These are phyloP conservation scores for Anas platyrhynchos DNA, from an alignment of 2,113 vertebrate species.

Conservation along the genomic window DNA sequence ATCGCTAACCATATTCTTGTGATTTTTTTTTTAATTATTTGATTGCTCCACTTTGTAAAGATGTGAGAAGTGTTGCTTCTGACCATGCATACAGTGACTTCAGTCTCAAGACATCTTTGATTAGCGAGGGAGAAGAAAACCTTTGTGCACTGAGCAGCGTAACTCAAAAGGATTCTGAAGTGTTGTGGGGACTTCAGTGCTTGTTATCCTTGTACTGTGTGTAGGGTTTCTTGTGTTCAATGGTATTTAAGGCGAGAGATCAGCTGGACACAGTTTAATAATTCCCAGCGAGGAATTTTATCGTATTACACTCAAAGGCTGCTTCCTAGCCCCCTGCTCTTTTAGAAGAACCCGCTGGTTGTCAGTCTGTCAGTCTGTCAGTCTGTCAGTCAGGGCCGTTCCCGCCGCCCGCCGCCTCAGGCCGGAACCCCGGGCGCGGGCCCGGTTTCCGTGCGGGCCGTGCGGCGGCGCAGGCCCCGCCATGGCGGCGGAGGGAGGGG, in stretches of 20 bases:
- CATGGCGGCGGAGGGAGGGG: slow-evolving; percentile 81
- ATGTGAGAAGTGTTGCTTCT: background rate
- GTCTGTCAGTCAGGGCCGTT: too few relatives aligned
- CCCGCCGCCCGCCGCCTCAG: too few relatives aligned
- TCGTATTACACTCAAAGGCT: rapidly evolving
- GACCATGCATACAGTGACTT: background rate
- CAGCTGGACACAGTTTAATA: background rate
- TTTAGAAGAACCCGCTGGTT: too few relatives aligned
- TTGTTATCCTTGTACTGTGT: background rate
- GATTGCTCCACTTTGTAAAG: background rate
- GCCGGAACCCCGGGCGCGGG: slow-evolving; percentile 5
- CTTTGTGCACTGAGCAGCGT: background rate
- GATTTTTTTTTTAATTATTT: background rate
- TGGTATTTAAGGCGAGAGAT: background rate
- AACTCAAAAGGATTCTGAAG: background rate
- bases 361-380: too few relatives aligned
- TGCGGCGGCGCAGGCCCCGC: slow-evolving; percentile 39
- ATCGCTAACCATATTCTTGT: background rate
- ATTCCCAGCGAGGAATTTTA: background rate
- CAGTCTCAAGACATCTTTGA: background rate
- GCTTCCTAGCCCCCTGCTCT: background rate
- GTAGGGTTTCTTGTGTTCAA: background rate
- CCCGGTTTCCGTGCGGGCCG: slow-evolving; percentile 18
- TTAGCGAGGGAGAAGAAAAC: background rate
- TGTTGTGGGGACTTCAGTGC: background rate